phyloP scores from a whole-genome alignment of 2,113 vertebrate genomes.

The Fukomys damarensis region DNA sequence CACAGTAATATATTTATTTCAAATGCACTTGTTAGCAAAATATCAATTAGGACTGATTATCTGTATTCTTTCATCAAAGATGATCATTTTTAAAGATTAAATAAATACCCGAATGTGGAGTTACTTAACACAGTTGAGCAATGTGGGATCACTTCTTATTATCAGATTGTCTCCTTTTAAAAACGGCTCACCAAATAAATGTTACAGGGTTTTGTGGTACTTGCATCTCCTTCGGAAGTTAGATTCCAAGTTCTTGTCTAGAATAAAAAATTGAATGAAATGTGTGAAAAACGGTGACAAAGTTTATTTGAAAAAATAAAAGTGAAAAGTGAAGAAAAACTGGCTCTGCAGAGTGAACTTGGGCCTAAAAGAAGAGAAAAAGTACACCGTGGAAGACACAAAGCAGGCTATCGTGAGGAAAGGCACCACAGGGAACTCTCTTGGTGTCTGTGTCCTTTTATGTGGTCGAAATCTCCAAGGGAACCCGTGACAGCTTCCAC shows the following conservation, averaged over 20 bases:
- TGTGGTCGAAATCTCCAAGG: neutral
- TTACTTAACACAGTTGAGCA: neutral
- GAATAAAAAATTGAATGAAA: neutral
- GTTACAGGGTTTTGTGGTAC: neutral
- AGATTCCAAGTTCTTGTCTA: neutral
- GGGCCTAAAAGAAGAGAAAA: neutral
- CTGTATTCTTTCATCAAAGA: neutral
- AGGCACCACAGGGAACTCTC: neutral
- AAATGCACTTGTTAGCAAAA: constrained; percentile 45
- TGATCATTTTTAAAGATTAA: constrained; percentile 17
- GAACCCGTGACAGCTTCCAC: neutral
- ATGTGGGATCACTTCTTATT: neutral
- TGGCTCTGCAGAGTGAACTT: neutral
- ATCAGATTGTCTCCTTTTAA: neutral
- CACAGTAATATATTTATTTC: constrained; percentile 45
- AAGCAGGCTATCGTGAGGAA: neutral
- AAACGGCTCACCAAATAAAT: neutral
- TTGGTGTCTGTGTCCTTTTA: neutral
- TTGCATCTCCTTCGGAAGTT: neutral
- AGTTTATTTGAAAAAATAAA: neutral
- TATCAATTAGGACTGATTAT: constrained; percentile 22
- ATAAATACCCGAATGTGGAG: neutral
- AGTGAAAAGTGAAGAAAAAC: neutral
- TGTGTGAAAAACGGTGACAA: neutral
- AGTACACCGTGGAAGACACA: neutral